Percentiles rank a stretch among this genome's conserved stretches.
Evolutionary conservation across 53 echinoderm and acorn worm species (phyloP).

Genomic region (Glandiceps talaboti): DNA sequence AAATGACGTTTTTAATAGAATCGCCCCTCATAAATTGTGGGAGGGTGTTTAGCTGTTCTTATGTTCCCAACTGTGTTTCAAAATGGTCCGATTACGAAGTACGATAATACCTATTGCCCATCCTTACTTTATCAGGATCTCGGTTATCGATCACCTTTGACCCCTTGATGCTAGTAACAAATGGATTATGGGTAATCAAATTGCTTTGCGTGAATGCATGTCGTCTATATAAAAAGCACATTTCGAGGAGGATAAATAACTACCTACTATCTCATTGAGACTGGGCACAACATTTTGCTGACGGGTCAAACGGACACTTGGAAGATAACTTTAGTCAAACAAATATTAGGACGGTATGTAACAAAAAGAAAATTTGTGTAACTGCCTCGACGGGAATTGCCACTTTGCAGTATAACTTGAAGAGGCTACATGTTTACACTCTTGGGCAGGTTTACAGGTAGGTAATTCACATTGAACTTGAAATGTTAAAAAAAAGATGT

Average conservation of each 20-base stretch:
- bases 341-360: not conserved
- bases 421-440: not conserved
- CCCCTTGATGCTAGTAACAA: not conserved
- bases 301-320: not conserved
- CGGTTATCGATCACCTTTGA: not conserved
- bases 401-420: not conserved
- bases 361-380: not conserved
- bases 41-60: no score
- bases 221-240: no score
- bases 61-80: no score
- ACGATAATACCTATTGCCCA: not conserved
- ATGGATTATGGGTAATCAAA: not conserved
- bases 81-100: not conserved
- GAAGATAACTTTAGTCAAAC: not conserved
- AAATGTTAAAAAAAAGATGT: no score
- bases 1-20: no score
- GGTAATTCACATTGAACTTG: not conserved
- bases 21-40: no score
- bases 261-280: not conserved
- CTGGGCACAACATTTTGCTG: not conserved
- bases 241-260: no score
- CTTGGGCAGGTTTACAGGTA: not conserved
- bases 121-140: not conserved
- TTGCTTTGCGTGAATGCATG: not conserved
- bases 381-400: not conserved